phyloP scores from a whole-genome alignment of 2,797 vertebrate genomes.

The Pipistrellus pipistrellus region DNA sequence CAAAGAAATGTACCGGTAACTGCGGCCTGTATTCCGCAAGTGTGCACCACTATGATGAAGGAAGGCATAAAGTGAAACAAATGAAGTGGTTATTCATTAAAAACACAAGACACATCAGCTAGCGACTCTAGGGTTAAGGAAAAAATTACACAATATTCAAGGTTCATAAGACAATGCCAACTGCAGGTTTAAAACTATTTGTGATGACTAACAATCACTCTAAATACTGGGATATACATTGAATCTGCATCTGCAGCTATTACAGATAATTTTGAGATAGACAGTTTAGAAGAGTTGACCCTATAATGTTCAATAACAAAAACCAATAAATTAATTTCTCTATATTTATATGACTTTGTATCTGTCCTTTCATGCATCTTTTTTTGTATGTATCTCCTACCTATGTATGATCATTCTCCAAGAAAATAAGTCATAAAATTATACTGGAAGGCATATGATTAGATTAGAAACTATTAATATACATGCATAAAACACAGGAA shows the following conservation, averaged over 20 bases:
- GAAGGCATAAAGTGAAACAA: constrained; percentile 66
- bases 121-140: constrained; percentile 78
- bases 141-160: constrained; percentile 76
- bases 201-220: constrained; percentile 67
- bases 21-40: background rate
- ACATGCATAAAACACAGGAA: background rate
- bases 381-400: background rate
- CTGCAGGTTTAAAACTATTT: constrained; percentile 67
- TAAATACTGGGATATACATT: background rate
- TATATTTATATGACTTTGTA: background rate
- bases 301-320: constrained; percentile 36
- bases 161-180: constrained; percentile 62
- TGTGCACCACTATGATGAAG: constrained; percentile 27
- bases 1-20: background rate
- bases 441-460: background rate
- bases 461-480: constrained; percentile 7
- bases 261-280: constrained; percentile 71
- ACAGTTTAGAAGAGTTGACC: constrained; percentile 25
- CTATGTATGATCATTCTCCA: background rate
- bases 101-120: constrained; percentile 71
- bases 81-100: constrained; percentile 62
- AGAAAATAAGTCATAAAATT: constrained; percentile 16
- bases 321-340: constrained; percentile 46
- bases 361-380: background rate
- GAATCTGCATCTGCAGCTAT: constrained; percentile 57